Base-by-base conservation (phyloP, 1,140 invertebrate genomes). In the Tetramorium parvispinum region DNA sequence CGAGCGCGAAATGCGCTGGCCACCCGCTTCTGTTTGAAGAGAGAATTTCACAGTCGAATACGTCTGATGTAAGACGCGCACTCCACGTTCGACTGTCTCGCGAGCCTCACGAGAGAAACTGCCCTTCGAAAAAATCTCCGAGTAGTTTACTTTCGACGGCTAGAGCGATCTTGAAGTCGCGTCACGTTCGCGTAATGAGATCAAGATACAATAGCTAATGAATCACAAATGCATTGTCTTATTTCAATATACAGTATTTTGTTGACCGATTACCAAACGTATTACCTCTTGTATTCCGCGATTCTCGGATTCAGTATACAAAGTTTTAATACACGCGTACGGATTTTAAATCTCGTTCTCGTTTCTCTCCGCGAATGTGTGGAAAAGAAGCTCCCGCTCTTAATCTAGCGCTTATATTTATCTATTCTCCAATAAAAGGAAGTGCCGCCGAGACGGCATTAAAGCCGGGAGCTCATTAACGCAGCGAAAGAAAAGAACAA, bases 21-120 rank as follows among this genome's bases (percentile, higher is more conserved):
- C 89, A 91, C 85, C 87, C 93, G 92, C 91, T 92, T 93, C 92
- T 94, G 94, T 94, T 94, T 95, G 94, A 95, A 94, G 94, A 95
- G 94, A 90, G 92, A 94, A 95, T 95, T 95, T 95, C 90, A 95
- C 94, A 95, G 94, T 94, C 94, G 94, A 93, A 93, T 93, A 89
- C 92, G 94, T 91, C 78, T 91, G 93, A 94, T 94, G 92, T 93
- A 92, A 94, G 92, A 94, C 91, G 91, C 89, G 88, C 91, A 89
- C 89, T 73, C 89, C 89, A 49, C 86, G 88, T 88, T 88, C 88
- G 87, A 92, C 88, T 83, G 49, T 88, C 51, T 77, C 43, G 21
- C 61, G 40, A 24, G 21, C 32, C 27, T 53, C 24, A 13, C 73
- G 73, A 51, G 16, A 73, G 27, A 21, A 53, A 78, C 59, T 65